Conservation (phyloP, 2,797 vertebrate genomes). For the Salmo trutta region DNA sequence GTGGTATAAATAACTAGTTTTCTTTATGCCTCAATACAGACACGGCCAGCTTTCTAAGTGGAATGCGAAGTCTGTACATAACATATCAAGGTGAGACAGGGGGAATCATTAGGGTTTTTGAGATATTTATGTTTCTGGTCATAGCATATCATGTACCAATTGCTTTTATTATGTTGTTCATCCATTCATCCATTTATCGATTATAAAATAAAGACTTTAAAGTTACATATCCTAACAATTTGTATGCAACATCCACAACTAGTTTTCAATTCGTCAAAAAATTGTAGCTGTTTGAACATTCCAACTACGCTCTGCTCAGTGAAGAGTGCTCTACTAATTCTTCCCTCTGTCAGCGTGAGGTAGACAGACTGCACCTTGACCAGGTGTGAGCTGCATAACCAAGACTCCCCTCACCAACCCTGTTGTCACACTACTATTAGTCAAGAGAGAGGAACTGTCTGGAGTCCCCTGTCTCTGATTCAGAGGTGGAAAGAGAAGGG, state of each 20-base stretch:
- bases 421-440: constrained; percentile 15
- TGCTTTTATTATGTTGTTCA: neutral
- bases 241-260: constrained; percentile 1
- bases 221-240: constrained; percentile 5
- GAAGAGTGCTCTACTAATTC: constrained; percentile 25
- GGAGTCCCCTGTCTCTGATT: neutral
- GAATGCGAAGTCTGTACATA: constrained; percentile 7
- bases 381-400: constrained; percentile 43
- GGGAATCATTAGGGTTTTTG: neutral
- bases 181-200: neutral
- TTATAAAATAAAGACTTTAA: neutral
- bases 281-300: neutral
- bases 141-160: neutral
- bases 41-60: constrained; percentile 15
- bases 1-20: constrained; percentile 11
- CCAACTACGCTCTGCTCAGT: constrained; percentile 14
- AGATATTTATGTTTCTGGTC: neutral
- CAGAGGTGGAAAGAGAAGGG: constrained; percentile 6
- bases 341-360: constrained; percentile 24
- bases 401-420: constrained; percentile 11
- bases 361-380: constrained; percentile 29
- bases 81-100: neutral
- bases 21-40: constrained; percentile 23
- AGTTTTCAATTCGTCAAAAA: constrained; percentile 10
- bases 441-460: constrained; percentile 12